phyloP scores from a whole-genome alignment of 2,113 vertebrate species.

The Eptesicus fuscus region DNA sequence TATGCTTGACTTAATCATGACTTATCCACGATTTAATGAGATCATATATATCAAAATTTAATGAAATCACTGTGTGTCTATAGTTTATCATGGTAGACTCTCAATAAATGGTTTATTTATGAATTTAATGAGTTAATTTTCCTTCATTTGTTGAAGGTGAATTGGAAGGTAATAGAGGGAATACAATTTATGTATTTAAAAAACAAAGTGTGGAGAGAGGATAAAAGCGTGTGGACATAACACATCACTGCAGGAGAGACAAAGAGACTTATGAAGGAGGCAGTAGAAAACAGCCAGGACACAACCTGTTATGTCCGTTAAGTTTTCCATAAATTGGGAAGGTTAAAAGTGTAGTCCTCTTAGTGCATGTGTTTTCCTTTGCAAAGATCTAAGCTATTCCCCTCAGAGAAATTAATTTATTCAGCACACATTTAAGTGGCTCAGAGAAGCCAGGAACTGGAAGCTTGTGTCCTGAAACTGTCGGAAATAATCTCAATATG shows the following conservation, averaged over 20 bases:
- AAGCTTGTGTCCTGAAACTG: constrained; percentile 22
- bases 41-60: background rate
- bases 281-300: background rate
- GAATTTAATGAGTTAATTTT: background rate
- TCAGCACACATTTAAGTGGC: background rate
- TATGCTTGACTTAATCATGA: background rate
- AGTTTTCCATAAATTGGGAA: background rate
- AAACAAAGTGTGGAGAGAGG: background rate
- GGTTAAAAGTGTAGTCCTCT: background rate
- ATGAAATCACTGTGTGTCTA: background rate
- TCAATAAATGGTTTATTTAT: background rate
- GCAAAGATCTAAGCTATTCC: background rate
- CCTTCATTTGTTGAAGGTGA: background rate
- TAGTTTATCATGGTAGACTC: background rate
- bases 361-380: background rate
- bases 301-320: fast-evolving
- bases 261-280: background rate
- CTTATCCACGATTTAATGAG: background rate
- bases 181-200: background rate
- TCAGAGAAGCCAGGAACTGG: background rate
- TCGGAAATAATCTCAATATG: constrained; percentile 25
- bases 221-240: background rate
- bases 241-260: background rate
- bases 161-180: background rate
- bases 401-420: constrained; percentile 10